Percentiles rank a stretch among this genome's conserved stretches.
These are phyloP conservation scores for Felis chaus DNA, from an alignment of 2,113 vertebrate genomes.

Conservation along the genomic window DNA sequence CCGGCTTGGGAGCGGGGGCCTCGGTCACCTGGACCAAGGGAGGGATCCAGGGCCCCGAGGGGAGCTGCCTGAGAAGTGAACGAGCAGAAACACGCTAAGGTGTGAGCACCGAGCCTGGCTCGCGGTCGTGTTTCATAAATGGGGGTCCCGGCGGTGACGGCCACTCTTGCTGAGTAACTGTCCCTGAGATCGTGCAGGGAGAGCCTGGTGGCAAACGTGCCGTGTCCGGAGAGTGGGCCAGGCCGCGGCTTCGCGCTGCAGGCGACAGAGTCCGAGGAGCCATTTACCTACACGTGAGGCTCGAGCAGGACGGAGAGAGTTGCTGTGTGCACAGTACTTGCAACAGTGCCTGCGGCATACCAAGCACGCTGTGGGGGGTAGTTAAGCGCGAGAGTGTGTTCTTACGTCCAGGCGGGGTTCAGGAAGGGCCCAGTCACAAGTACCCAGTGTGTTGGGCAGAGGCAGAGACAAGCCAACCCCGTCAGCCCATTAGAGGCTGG, in stretches of 20 bases:
- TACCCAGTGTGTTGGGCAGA: no score
- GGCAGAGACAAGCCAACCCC: no score
- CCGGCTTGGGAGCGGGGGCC: not conserved
- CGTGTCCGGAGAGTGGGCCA: no score
- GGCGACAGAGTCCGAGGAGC: not conserved
- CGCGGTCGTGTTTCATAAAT: not conserved
- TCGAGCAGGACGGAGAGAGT: fast-evolving
- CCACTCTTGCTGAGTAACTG: fast-evolving
- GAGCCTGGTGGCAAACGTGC: not conserved
- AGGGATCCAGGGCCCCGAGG: not conserved
- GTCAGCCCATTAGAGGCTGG: not conserved
- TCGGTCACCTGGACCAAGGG: not conserved
- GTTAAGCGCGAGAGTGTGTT: not conserved
- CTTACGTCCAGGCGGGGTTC: not conserved
- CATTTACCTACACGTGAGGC: not conserved
- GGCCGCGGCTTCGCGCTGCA: fast-evolving
- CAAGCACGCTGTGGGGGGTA: fast-evolving
- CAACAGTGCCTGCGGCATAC: fast-evolving
- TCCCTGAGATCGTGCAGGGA: not conserved
- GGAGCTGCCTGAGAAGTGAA: no score
- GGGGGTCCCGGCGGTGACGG: fast-evolving
- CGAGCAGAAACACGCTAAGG: no score
- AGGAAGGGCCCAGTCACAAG: not conserved
- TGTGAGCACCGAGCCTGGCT: not conserved
- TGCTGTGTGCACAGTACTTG: not conserved